These are phyloP conservation scores for Virgularia gustaviana DNA, from an alignment of 92 coral and sea anemone species.

Conservation along the genomic window DNA sequence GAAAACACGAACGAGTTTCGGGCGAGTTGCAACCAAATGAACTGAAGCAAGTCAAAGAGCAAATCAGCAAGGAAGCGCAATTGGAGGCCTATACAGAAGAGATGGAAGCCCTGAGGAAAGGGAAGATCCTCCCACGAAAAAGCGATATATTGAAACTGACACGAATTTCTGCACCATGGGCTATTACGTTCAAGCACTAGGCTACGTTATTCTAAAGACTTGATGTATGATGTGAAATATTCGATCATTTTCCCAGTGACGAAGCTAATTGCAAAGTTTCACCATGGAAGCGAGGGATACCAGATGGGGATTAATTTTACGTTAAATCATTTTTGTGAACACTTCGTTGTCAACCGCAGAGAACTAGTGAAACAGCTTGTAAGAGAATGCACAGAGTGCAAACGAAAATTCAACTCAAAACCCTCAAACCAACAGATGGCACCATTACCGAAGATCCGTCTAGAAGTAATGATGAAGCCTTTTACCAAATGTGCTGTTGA, in stretches of 20 bases:
- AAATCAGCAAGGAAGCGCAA: slow-evolving; percentile 43
- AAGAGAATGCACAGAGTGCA: slow-evolving; percentile 37
- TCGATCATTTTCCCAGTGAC: slow-evolving; percentile 52
- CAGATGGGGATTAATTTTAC: slow-evolving; percentile 60
- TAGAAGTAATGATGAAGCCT: slow-evolving; percentile 32
- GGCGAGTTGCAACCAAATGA: slow-evolving; percentile 57
- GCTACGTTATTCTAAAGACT: slow-evolving; percentile 30
- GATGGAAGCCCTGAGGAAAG: slow-evolving; percentile 40
- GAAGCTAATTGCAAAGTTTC: slow-evolving; percentile 40
- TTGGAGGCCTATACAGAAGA: slow-evolving; percentile 41
- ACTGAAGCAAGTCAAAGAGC: slow-evolving; percentile 42
- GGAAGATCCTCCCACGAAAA: slow-evolving; percentile 36
- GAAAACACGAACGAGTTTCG: slow-evolving; percentile 5
- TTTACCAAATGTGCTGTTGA: slow-evolving; percentile 38
- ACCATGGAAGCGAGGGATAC: slow-evolving; percentile 49
- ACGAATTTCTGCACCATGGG: slow-evolving; percentile 40
- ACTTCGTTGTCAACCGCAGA: slow-evolving; percentile 41
- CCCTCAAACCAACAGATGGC: slow-evolving; percentile 49
- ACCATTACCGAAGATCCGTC: slow-evolving; percentile 36
- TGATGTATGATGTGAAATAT: slow-evolving; percentile 41
- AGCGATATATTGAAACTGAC: slow-evolving; percentile 34
- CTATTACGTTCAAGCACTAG: slow-evolving; percentile 48
- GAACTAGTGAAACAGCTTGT: slow-evolving; percentile 36
- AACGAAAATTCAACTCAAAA: slow-evolving; percentile 9
- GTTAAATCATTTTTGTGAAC: slow-evolving; percentile 50